Base-by-base conservation (phyloP, 1,140 invertebrate species). In the Pseudomyrmex gracilis region DNA sequence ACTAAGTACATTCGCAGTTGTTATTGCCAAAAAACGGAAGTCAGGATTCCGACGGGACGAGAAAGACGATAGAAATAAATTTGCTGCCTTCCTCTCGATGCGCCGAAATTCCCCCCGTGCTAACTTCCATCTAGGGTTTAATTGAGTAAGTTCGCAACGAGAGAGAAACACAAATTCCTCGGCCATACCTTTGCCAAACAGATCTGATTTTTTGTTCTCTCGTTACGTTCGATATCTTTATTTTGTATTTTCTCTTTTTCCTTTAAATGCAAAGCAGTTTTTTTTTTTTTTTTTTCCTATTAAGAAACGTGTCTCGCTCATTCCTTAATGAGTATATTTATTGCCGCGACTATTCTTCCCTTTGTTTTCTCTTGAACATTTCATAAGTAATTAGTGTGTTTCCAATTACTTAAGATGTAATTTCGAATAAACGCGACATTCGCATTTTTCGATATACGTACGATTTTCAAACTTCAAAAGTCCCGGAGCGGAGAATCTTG, bases 81-180 rank as follows among this genome's bases (percentile, higher is more conserved):
- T 80, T 80, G 71, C 60, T 71, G 53, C 22, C 20, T 71, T 58
- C 34, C 34, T 34, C n/a, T 60, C 67, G 17, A 13, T 57, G 17
- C 17, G 34, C 0, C 3, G 13, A 8, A 34, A 82, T 70, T 85
- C 66, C 34, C 34, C 22, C 15, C 34, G 7, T 17, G 20, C 49
- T 51, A 67, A 73, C 74, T 87, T 60, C 66, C 24, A 51, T 55
- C 12, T n/a, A n/a, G n/a, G 47, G 58, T 76, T 87, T 88, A 88
- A 88, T 88, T 85, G 82, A 88, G 85, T 87, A 88, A 88, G 83
- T 87, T 88, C 24, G 49, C 8, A 43, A 66, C 17, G 43, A n/a
- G 10, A 5, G 10, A 57, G 53, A 78, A 22, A 20, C 17, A n/a
- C 49, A 17, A 68, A n/a, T n/a, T 34, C 7, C 15, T 10, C 7